Percentiles rank a stretch among this genome's conserved stretches.
Evolutionary conservation across 2,888 invertebrate genomes (phyloP).

Genomic region (Hyppa rectilinea): DNA sequence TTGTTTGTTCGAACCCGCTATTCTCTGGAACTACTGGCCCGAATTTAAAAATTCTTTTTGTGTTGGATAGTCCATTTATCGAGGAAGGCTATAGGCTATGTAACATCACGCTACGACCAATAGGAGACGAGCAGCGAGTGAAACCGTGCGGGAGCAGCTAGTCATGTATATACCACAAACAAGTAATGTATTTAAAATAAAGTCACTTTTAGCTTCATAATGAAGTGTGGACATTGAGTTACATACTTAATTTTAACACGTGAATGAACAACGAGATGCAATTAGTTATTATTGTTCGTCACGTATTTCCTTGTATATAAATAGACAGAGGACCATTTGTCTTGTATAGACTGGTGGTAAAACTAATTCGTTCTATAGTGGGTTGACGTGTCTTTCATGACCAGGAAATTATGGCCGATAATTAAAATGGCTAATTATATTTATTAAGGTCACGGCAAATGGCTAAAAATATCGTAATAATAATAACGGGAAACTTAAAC

Average conservation of each 20-base stretch:
- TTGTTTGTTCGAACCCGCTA: too few relatives aligned
- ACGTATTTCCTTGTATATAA: conserved; percentile 46
- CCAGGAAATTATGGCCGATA: not conserved
- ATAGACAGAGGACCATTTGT: conserved; percentile 37
- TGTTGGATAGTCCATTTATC: too few relatives aligned
- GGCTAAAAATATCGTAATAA: too few relatives aligned
- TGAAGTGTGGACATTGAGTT: conserved; percentile 9
- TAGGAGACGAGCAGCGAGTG: too few relatives aligned
- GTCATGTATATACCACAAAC: too few relatives aligned
- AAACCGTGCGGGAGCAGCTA: too few relatives aligned
- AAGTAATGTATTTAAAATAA: conserved; percentile 7
- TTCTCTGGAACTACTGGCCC: too few relatives aligned
- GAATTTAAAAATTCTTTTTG: too few relatives aligned
- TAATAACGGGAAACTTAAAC: not conserved
- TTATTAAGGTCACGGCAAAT: not conserved
- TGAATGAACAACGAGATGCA: conserved; percentile 35
- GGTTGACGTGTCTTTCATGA: not conserved
- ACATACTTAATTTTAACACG: conserved; percentile 31
- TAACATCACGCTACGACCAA: too few relatives aligned
- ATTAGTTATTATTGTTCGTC: conserved; percentile 43
- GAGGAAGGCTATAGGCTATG: too few relatives aligned
- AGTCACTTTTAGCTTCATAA: conserved; percentile 21
- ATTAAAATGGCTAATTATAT: not conserved
- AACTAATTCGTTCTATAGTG: conserved; percentile 1
- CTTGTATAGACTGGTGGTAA: conserved; percentile 9